Percentiles rank a stretch among this genome's conserved stretches.
These are phyloP conservation scores for Aporophyla nigra DNA, from an alignment of 2,888 invertebrate species.

Conservation along the genomic window DNA sequence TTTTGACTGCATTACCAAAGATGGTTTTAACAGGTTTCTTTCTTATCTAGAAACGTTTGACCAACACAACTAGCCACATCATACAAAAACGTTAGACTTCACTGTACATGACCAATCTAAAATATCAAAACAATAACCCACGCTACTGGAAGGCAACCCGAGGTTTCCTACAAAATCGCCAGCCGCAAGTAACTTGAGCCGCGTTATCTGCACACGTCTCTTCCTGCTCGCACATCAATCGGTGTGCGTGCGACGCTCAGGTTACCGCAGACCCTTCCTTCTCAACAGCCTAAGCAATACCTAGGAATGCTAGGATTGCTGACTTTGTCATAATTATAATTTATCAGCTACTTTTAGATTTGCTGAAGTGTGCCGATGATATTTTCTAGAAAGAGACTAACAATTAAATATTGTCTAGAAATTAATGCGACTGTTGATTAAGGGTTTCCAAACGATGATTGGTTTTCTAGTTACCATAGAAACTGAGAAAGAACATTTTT, in stretches of 20 bases:
- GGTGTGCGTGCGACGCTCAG: slow-evolving; percentile 56
- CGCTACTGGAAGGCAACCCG: slow-evolving; percentile 14
- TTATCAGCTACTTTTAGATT: neutral
- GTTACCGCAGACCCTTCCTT: slow-evolving; percentile 62
- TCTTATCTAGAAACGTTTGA: neutral
- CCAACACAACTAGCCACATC: neutral
- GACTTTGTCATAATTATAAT: neutral
- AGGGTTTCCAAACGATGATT: neutral
- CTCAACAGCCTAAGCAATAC: slow-evolving; percentile 19
- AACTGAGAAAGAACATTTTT: neutral
- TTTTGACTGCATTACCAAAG: neutral
- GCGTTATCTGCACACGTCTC: slow-evolving; percentile 55
- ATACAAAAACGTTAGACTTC: neutral
- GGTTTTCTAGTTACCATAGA: neutral
- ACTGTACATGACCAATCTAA: slow-evolving; percentile 25
- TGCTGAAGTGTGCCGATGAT: neutral
- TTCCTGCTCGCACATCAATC: slow-evolving; percentile 63
- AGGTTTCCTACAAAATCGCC: slow-evolving; percentile 36
- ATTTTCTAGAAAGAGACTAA: neutral
- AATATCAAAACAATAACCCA: slow-evolving; percentile 45
- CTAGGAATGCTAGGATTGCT: slow-evolving; percentile 23
- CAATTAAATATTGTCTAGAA: neutral
- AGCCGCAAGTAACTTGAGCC: slow-evolving; percentile 53
- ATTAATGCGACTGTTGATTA: neutral
- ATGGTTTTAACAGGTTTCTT: neutral